Percentiles rank a stretch among this genome's conserved stretches.
phyloP scores from a whole-genome alignment of 2,113 vertebrate species.

The Gobio gobio region DNA sequence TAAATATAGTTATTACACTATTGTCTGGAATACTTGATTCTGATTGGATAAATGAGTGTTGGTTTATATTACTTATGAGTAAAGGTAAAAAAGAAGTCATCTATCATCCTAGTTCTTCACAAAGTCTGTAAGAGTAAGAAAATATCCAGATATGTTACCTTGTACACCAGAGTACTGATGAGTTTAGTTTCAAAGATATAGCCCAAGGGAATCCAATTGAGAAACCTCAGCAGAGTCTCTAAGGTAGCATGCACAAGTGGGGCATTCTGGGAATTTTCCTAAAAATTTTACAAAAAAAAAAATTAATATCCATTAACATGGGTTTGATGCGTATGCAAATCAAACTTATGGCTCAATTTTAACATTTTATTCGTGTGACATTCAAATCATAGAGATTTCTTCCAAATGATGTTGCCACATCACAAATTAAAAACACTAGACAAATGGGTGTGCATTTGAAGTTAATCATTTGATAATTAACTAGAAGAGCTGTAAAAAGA shows the following conservation, averaged over 20 bases:
- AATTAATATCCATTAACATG: not conserved
- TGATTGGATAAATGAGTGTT: not conserved
- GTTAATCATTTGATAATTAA: not conserved
- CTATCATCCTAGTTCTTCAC: not conserved
- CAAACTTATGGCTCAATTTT: not conserved
- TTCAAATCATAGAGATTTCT: not conserved
- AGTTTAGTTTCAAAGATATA: slow-evolving; percentile 99
- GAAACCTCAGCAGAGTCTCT: slow-evolving; percentile 95
- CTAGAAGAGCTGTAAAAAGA: not conserved
- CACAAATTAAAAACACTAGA: too few species aligned
- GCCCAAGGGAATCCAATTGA: slow-evolving; percentile 99
- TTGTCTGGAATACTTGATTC: not conserved
- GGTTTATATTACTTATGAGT: not conserved
- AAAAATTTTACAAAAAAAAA: slow-evolving; percentile 2
- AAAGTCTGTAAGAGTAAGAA: not conserved
- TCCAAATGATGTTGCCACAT: not conserved
- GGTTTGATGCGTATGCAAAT: not conserved
- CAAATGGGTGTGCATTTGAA: not conserved
- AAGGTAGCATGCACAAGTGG: slow-evolving; percentile 96
- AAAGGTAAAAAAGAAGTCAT: not conserved
- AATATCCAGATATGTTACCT: slow-evolving; percentile 76
- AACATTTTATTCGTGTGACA: not conserved
- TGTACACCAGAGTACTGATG: slow-evolving; percentile 98
- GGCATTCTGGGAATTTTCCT: slow-evolving; percentile 99
- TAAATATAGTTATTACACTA: not conserved